Base-by-base conservation (phyloP, 2,113 vertebrate genomes). In the Seriola rivoliana region DNA sequence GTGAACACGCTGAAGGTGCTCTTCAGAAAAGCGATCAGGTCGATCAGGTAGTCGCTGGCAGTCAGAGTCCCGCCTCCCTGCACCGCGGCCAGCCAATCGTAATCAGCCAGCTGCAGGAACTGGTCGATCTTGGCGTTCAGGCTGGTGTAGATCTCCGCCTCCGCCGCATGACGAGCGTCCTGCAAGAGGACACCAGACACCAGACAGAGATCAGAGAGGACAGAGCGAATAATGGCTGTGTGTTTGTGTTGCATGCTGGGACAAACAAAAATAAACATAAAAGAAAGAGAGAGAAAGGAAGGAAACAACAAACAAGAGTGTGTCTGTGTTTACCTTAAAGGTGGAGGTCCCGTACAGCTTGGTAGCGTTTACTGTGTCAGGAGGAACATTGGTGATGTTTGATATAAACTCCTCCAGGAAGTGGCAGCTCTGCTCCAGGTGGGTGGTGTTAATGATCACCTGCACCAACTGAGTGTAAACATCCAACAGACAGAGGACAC, bases 121-220 rank as follows among this genome's bases (percentile, higher is more conserved):
- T 99, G 98, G 84, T 99, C 98, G 7, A 99, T 99, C 93, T 99
- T 99, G 90, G 97, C 96, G 82, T 99, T 99, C 4, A 99, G 93
- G 77, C 97, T 99, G 21, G 97, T 99, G 93, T 99, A 99, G 92
- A 99, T 99, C 93, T 99, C 98, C n/a, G 97, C 98, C 93, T 99
- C 98, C 0, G 98, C 98, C 0, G 98, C 95, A 8, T 99, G 98
- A 4, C 98, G 96, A 3, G 97, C 96, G 0, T 99, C 98, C 98
- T 99, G 93, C 0, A 0, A 10, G 16, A 21, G 1, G 34, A 36
- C 29, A 29, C 29, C 2, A 8, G 4, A 25, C 10, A 8, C 10
- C n/a, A 38, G 42, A 58, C 4, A 42, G 11, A 23, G 34, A 16
- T 8, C n/a, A 36, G 6, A 48, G 2, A 58, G 12, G 21, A 3